These are phyloP conservation scores for Stichopus horrens DNA, from an alignment of 53 echinoderm and acorn worm genomes.

Conservation along the genomic window DNA sequence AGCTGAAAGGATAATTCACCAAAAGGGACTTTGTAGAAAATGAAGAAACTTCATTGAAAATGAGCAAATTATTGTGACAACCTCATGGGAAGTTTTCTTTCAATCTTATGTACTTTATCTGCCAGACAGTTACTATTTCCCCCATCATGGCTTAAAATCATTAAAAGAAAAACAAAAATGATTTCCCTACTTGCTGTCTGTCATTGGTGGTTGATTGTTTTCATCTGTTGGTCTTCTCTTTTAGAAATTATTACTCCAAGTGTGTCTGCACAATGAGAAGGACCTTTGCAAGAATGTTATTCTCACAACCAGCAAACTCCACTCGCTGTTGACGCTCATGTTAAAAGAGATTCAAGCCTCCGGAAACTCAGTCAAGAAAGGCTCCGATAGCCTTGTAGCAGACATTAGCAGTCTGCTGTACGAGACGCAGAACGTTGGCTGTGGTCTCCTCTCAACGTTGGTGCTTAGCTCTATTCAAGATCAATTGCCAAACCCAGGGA, in stretches of 20 bases:
- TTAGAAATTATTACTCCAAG: slow-evolving; percentile 82
- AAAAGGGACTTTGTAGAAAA: too few species aligned
- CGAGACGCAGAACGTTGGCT: slow-evolving; percentile 54
- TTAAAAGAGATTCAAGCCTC: slow-evolving; percentile 1
- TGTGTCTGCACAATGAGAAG: slow-evolving; percentile 83
- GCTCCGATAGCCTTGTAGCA: not conserved
- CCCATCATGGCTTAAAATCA: too few species aligned
- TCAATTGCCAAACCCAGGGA: not conserved
- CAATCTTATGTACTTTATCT: too few species aligned
- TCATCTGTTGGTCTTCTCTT: not conserved
- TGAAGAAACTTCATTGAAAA: too few species aligned
- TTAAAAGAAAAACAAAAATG: too few species aligned
- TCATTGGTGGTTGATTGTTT: too few species aligned
- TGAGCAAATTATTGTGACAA: too few species aligned
- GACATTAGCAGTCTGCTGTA: slow-evolving; percentile 53
- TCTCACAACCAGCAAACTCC: slow-evolving; percentile 57
- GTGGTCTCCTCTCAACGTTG: slow-evolving; percentile 50
- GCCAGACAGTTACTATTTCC: too few species aligned
- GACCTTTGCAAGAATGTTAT: slow-evolving; percentile 63
- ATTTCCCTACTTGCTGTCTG: too few species aligned
- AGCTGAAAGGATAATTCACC: not conserved
- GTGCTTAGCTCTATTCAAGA: slow-evolving; percentile 48
- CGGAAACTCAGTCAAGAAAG: not conserved
- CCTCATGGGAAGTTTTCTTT: too few species aligned
- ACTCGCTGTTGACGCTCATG: slow-evolving; percentile 63